Conservation (phyloP, 2,888 invertebrate species). For the Hirtodrosophila cameraria region DNA sequence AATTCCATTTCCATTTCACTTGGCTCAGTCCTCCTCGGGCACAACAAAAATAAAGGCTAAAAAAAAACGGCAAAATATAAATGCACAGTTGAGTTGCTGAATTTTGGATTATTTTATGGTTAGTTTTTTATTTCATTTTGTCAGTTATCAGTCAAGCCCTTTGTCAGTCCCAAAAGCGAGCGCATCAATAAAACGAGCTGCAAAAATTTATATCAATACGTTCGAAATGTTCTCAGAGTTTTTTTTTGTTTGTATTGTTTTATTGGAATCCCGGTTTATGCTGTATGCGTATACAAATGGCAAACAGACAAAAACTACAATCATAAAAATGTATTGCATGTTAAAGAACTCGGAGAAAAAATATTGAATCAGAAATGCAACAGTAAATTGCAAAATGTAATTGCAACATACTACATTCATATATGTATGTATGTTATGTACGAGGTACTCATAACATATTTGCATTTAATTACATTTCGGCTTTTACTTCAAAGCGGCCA, state of each 20-base stretch:
- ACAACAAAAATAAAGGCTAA: neutral
- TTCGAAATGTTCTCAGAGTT: slow-evolving; percentile 22
- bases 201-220: slow-evolving; percentile 52
- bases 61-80: slow-evolving; percentile 10
- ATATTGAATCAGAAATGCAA: slow-evolving; percentile 21
- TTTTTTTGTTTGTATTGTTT: slow-evolving; percentile 12
- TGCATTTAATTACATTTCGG: slow-evolving; percentile 27
- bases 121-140: slow-evolving; percentile 35
- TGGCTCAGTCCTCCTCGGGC: slow-evolving; percentile 10
- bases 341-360: slow-evolving; percentile 29
- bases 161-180: slow-evolving; percentile 55
- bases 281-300: slow-evolving; percentile 22
- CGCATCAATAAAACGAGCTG: slow-evolving; percentile 57
- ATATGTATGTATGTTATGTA: too few relatives aligned
- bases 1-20: slow-evolving; percentile 27
- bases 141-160: slow-evolving; percentile 62
- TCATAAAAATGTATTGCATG: slow-evolving; percentile 47
- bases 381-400: slow-evolving; percentile 27
- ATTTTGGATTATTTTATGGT: slow-evolving; percentile 57
- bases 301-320: slow-evolving; percentile 4
- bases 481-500: slow-evolving; percentile 9
- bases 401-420: too few relatives aligned
- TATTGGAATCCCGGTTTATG: slow-evolving; percentile 11
- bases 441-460: slow-evolving; percentile 13
- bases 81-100: slow-evolving; percentile 21